phyloP scores from a whole-genome alignment of 2,888 invertebrate species.

The Molorchus minor region DNA sequence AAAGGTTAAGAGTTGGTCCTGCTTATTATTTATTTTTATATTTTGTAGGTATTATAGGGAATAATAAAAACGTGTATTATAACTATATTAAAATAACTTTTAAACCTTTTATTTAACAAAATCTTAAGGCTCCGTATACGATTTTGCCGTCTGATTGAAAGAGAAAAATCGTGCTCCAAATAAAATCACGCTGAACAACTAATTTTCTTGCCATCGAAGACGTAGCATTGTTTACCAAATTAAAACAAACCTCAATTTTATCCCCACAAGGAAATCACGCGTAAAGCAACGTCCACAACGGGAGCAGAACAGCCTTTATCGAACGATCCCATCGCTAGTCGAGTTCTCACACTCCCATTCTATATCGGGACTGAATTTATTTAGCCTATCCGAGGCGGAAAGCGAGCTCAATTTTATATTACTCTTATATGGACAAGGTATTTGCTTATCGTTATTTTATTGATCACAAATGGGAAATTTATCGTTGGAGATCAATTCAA shows the following conservation, averaged over 20 bases:
- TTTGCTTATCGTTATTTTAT: slow-evolving; percentile 51
- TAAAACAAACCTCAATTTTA: slow-evolving; percentile 6
- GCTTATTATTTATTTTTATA: too few species aligned
- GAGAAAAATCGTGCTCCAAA: too few species aligned
- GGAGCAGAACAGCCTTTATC: slow-evolving; percentile 26
- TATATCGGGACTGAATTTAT: slow-evolving; percentile 42
- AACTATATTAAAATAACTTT: too few species aligned
- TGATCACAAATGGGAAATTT: slow-evolving; percentile 45
- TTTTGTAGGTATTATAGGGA: too few species aligned
- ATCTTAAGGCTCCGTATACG: too few species aligned
- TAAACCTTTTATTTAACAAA: too few species aligned
- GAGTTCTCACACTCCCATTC: slow-evolving; percentile 47
- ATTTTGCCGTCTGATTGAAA: too few species aligned
- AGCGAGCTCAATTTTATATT: slow-evolving; percentile 45
- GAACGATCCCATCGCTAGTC: slow-evolving; percentile 30
- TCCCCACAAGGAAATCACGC: slow-evolving; percentile 18
- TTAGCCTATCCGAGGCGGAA: slow-evolving; percentile 26
- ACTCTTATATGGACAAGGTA: slow-evolving; percentile 46
- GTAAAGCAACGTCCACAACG: slow-evolving; percentile 23
- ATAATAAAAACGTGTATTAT: too few species aligned
- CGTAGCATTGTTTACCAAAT: not conserved
- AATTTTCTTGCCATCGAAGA: not conserved
- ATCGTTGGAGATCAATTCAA: slow-evolving; percentile 45
- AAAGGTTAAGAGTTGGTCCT: too few species aligned
- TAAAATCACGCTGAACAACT: too few species aligned